Evolutionary conservation across 2,113 vertebrate genomes (phyloP).

Genomic region (Menidia beryllina): DNA sequence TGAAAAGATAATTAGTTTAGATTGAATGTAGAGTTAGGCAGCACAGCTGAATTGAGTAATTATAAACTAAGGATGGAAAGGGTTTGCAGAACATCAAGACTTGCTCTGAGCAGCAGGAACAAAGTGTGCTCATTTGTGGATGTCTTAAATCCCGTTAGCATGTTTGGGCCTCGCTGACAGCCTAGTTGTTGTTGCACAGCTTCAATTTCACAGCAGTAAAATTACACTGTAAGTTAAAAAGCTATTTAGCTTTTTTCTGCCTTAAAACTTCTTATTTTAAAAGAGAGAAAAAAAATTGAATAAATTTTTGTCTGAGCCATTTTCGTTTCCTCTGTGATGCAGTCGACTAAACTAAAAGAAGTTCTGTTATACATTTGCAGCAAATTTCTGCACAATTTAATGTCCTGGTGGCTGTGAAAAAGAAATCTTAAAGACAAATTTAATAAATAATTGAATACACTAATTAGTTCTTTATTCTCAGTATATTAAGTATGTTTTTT

Average conservation of each 20-base stretch:
- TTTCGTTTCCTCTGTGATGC: too few relatives aligned
- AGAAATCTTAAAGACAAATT: too few relatives aligned
- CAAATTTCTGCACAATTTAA: too few relatives aligned
- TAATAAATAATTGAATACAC: too few relatives aligned
- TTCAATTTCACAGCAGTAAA: neutral
- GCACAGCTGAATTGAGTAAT: constrained; percentile 25
- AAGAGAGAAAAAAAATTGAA: neutral
- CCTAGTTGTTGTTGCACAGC: neutral
- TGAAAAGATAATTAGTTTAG: constrained; percentile 8
- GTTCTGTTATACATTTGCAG: too few relatives aligned
- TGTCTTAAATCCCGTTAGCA: constrained; percentile 1
- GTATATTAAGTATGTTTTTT: too few relatives aligned
- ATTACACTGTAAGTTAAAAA: neutral
- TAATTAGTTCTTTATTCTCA: too few relatives aligned
- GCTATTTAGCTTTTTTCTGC: neutral
- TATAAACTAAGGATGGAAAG: neutral
- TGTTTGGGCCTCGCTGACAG: neutral
- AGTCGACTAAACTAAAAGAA: too few relatives aligned
- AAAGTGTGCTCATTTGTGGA: constrained; percentile 43
- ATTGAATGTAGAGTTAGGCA: neutral
- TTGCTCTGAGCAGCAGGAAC: neutral
- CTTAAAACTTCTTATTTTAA: neutral
- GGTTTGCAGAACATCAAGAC: constrained; percentile 34
- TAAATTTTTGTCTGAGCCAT: too few relatives aligned
- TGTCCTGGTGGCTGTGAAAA: too few relatives aligned